These are phyloP conservation scores for Intellagama lesueurii DNA, from an alignment of 2,797 vertebrate genomes.

Conservation along the genomic window DNA sequence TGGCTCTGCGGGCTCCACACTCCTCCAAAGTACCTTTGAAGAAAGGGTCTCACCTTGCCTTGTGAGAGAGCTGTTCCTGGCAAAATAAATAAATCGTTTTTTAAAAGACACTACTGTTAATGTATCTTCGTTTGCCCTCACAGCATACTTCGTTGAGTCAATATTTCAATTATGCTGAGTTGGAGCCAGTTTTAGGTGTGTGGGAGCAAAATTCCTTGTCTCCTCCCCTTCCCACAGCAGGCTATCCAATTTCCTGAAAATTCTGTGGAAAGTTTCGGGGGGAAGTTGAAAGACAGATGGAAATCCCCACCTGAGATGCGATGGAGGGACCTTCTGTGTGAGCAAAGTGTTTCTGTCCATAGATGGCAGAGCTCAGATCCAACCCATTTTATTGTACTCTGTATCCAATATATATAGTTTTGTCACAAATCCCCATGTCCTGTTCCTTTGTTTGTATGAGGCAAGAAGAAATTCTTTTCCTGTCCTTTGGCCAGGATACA, in stretches of 20 bases:
- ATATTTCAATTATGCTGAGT: not conserved
- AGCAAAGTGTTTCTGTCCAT: not conserved
- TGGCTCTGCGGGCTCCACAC: too few species aligned
- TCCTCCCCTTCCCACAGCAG: not conserved
- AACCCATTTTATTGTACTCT: not conserved
- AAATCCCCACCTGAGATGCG: not conserved
- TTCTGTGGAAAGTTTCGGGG: not conserved
- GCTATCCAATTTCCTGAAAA: not conserved
- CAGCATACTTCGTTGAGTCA: not conserved
- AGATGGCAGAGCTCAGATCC: not conserved
- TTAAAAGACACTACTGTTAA: too few species aligned
- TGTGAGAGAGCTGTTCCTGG: not conserved
- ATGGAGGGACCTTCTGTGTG: not conserved
- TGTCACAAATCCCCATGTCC: conserved; percentile 22
- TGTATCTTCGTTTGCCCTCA: not conserved
- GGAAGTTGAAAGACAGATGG: not conserved
- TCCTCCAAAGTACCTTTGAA: not conserved
- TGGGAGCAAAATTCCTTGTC: not conserved
- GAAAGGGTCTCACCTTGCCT: not conserved
- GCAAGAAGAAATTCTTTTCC: conserved; percentile 51
- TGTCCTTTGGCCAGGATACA: conserved; percentile 54
- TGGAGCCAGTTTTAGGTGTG: not conserved
- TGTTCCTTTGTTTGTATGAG: conserved; percentile 47
- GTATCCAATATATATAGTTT: not conserved
- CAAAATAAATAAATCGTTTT: not conserved